phyloP scores from a whole-genome alignment of 2,888 invertebrate genomes.

The Adelognathus sp. region DNA sequence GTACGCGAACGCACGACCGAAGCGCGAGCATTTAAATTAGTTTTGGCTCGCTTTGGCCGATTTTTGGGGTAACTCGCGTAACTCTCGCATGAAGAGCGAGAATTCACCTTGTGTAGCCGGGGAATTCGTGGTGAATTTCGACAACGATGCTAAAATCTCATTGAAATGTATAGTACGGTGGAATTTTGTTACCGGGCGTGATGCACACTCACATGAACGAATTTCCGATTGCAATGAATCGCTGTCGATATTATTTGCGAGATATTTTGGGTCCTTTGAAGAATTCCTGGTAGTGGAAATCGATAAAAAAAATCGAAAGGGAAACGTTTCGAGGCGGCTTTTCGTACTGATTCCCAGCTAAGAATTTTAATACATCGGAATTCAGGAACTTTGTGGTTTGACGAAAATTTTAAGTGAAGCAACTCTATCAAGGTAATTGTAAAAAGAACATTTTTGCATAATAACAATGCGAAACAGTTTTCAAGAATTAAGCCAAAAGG shows the following conservation, averaged over 20 bases:
- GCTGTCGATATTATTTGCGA: neutral
- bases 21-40: conserved; percentile 77
- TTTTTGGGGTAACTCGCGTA: conserved; percentile 70
- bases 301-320: no score
- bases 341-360: no score
- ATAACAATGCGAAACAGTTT: no score
- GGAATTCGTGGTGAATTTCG: conserved; percentile 23
- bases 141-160: conserved; percentile 36
- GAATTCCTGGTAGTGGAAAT: no score
- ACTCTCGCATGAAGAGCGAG: conserved; percentile 16
- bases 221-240: neutral
- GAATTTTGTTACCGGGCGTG: conserved; percentile 59
- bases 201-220: conserved; percentile 67
- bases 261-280: neutral
- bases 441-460: no score
- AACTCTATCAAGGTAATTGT: no score
- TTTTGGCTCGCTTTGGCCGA: conserved; percentile 73
- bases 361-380: no score
- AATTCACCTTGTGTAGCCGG: conserved; percentile 11
- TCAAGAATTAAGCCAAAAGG: no score
- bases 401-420: no score
- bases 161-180: conserved; percentile 56
- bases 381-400: neutral
- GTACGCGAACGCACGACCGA: conserved; percentile 62
- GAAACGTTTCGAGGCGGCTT: no score